These are phyloP conservation scores for Caenorhabditis macrosperma DNA, from an alignment of 2,888 invertebrate genomes.

Conservation along the genomic window DNA sequence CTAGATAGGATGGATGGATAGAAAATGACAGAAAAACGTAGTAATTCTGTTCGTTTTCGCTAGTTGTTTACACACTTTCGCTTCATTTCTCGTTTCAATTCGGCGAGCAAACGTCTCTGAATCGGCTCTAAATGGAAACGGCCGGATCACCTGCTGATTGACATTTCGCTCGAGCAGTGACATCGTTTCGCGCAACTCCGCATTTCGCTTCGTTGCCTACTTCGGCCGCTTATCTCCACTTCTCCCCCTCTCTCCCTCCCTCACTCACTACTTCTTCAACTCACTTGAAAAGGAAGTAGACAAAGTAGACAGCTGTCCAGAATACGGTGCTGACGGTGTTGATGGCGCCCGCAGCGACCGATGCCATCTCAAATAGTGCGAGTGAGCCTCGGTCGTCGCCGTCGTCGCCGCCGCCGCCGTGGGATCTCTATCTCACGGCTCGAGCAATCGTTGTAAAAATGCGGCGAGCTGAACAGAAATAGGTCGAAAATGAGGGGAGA, in stretches of 20 bases:
- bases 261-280: slow-evolving; percentile 15
- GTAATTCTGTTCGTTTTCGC: slow-evolving; percentile 19
- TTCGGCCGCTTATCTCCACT: neutral
- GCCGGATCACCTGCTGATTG: slow-evolving; percentile 48
- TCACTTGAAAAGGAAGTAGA: slow-evolving; percentile 70
- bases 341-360: slow-evolving; percentile 39
- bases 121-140: neutral
- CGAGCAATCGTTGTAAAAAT: slow-evolving; percentile 34
- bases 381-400: too few relatives aligned
- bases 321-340: slow-evolving; percentile 50
- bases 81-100: neutral
- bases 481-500: slow-evolving; percentile 48
- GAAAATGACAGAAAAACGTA: slow-evolving; percentile 2
- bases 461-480: slow-evolving; percentile 45
- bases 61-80: slow-evolving; percentile 13
- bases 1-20: slow-evolving; percentile 1
- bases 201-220: neutral
- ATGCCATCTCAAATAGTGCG: slow-evolving; percentile 46
- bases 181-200: neutral
- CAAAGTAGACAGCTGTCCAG: slow-evolving; percentile 67
- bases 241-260: neutral
- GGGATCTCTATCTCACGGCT: slow-evolving; percentile 12
- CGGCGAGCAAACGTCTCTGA: neutral
- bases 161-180: slow-evolving; percentile 32
- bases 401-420: slow-evolving; percentile 9